These are phyloP conservation scores for Hemibagrus guttatus DNA, from an alignment of 2,797 vertebrate species.

Conservation along the genomic window DNA sequence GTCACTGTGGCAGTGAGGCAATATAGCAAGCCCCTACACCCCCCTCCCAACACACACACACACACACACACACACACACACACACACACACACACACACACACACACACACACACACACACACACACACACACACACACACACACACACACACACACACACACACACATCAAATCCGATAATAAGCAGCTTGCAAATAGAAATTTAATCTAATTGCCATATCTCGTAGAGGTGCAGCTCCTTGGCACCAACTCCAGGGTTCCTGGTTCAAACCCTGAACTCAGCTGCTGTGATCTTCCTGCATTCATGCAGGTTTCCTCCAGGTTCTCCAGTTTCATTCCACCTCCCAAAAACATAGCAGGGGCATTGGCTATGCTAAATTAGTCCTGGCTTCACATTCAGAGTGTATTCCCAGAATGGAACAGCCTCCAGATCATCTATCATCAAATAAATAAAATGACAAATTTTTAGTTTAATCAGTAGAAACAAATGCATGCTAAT, in stretches of 20 bases:
- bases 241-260: background rate
- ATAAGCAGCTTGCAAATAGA: background rate
- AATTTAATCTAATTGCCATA: conserved; percentile 6
- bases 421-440: background rate
- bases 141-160: conserved; percentile 6
- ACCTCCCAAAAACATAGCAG: background rate
- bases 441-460: background rate
- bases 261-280: background rate
- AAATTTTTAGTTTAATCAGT: background rate
- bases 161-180: background rate
- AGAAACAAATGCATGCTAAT: background rate
- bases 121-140: background rate
- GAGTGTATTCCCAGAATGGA: background rate
- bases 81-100: background rate
- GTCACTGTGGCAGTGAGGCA: background rate
- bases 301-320: background rate
- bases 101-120: background rate
- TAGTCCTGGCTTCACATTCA: background rate
- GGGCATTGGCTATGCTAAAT: background rate
- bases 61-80: background rate
- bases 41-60: background rate
- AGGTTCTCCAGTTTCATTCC: background rate
- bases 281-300: background rate
- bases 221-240: background rate
- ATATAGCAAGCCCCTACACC: background rate